Evolutionary conservation across 2,113 vertebrate species (phyloP), one percentile per base, ranked within the genome.

Genomic region (Thomomys bottae): DNA sequence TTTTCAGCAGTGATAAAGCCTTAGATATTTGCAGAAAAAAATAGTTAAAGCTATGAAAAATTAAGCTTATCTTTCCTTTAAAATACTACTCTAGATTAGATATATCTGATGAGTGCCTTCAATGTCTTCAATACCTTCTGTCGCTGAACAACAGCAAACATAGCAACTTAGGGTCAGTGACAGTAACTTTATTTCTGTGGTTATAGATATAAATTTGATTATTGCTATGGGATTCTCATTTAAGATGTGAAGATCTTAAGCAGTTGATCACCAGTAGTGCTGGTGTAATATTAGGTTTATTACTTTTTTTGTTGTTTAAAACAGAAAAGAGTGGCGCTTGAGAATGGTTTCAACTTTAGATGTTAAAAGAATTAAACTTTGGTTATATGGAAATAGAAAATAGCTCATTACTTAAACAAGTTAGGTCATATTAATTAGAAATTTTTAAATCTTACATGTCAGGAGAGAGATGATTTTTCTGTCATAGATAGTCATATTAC

Each of bases 31-130:
- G 28, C 61, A 34, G 38, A 40, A 68, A 82, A n/a, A 38, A 28
- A 80, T 68, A 32, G 49, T 66, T 66, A n/a, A 89, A 54, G 32
- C 70, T 88, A 23, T 91, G 92, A 86, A 94, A 95, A 86, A 91
- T 80, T 82, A 78, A 94, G 61, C 36, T 76, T 80, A 49, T 66
- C 54, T 73, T 73, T 87, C 78, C 88, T 91, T 57, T 66, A 82
- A 90, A 85, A n/a, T 82, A 73, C 57, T 20, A 73, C 36, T 68
- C 28, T 81, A 87, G 17, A 83, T 90, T 92, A 87, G 63, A 80
- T 87, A 76, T 63, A 6, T 76, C 15, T 78, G 68, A 73, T 68
- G 57, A 82, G 85, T 93, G 70, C 23, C 17, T 89, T 88, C 11
- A n/a, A 71, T 82, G 45, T 79, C 45, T 77, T 86, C 8, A n/a